Evolutionary conservation across 2,888 invertebrate species (phyloP).

Genomic region (Syrphus vitripennis): DNA sequence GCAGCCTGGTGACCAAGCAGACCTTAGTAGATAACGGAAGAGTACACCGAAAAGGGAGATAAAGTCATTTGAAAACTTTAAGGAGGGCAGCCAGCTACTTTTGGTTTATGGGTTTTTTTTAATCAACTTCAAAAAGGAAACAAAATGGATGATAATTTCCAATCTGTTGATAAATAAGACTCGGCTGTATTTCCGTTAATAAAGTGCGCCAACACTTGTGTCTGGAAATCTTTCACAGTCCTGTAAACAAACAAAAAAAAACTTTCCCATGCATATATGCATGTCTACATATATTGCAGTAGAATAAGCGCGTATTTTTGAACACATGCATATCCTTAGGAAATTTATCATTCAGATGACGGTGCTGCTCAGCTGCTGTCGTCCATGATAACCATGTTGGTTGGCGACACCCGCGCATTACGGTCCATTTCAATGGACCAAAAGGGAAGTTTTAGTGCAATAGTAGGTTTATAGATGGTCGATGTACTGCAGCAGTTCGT

Average conservation of each 20-base stretch:
- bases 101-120: too few relatives aligned
- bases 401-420: conserved; percentile 44
- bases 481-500: conserved; percentile 14
- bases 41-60: too few relatives aligned
- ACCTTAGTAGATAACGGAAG: too few relatives aligned
- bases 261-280: neutral
- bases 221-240: neutral
- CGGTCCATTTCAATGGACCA: conserved; percentile 28
- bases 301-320: conserved; percentile 21
- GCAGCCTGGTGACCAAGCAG: too few relatives aligned
- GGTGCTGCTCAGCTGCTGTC: conserved; percentile 44
- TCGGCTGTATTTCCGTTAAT: too few relatives aligned
- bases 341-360: conserved; percentile 47
- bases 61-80: too few relatives aligned
- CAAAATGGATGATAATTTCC: too few relatives aligned
- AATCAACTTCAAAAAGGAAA: too few relatives aligned
- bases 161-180: too few relatives aligned
- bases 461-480: neutral
- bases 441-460: conserved; percentile 13
- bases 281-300: neutral
- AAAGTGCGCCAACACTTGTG: too few relatives aligned
- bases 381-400: conserved; percentile 47
- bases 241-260: neutral
- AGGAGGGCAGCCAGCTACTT: too few relatives aligned
- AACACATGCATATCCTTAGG: conserved; percentile 33